Base-by-base conservation (phyloP, 2,113 vertebrate genomes). In the Cottus gobio region DNA sequence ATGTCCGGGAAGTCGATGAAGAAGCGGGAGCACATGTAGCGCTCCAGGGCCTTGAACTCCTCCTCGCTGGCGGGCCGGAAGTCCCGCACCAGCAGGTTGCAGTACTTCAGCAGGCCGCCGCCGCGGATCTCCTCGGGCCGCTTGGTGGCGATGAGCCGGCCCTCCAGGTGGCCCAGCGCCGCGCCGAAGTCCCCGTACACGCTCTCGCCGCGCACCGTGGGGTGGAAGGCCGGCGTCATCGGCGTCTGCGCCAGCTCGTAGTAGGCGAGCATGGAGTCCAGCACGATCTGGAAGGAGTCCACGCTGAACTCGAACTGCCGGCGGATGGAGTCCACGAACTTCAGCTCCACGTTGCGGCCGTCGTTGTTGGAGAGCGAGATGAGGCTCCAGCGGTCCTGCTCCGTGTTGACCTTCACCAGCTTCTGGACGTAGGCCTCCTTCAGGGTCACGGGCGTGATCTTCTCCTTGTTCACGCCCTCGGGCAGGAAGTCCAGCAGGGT, bases 1-100 rank as follows among this genome's bases (percentile, higher is more conserved):
- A 99, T 97, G 90, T 99, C 98, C 0, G 98, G 97, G 93, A 99
- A 99, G 95, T 99, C 98, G 36, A 99, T 99, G 95, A 99, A 99
- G 92, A 99, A 99, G 30, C 98, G 93, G 0, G 98, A 99, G 71
- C 98, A 99, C 98, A 99, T 99, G 92, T 99, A 99, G 1, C 97
- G 96, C 92, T 99, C 98, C 16, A 99, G 86, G 0, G 86, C 96
- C 86, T 99, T 98, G 91, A 99, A 97, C 84, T 97, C 95, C 2
- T 96, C 94, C 90, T 96, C 95, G 71, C 96, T 95, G 5, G 95
- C 95, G 7, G 98, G 97, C 83, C 85, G 92, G 82, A 99, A 99
- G 87, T 97, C 96, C 37, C 98, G 94, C 57, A 99, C 97, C 6
- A 99, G 95, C 30, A 99, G 96, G 80, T 99, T 98, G 93, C 97